Conservation (phyloP, 2,888 invertebrate genomes). For the Poecilobothrus nobilitatus region DNA sequence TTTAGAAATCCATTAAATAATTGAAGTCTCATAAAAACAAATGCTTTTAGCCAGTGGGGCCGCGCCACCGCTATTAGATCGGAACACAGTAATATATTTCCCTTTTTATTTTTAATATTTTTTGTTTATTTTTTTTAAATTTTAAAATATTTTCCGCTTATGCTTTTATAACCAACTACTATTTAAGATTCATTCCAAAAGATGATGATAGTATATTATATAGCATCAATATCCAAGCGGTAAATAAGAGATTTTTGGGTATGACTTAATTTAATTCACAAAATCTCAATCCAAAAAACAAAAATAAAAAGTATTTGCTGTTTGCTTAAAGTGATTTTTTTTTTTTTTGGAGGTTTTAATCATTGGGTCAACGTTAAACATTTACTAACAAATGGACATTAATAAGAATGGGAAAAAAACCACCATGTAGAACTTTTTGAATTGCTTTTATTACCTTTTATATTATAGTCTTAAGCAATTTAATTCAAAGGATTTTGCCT, state of each 20-base stretch:
- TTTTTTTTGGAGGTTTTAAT: not conserved
- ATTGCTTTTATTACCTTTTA: not conserved
- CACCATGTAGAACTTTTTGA: not conserved
- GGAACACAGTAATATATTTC: too few relatives aligned
- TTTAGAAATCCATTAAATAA: slow-evolving; percentile 1
- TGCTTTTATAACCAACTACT: not conserved
- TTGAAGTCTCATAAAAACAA: not conserved
- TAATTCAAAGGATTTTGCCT: not conserved
- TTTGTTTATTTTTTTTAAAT: too few relatives aligned
- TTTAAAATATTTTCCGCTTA: not conserved
- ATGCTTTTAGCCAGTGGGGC: not conserved
- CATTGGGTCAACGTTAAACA: not conserved
- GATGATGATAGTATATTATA: not conserved
- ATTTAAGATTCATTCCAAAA: not conserved
- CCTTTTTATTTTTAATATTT: not conserved
- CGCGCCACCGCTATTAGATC: too few relatives aligned
- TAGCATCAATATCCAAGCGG: not conserved
- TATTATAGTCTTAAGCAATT: too few relatives aligned
- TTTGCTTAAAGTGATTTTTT: not conserved
- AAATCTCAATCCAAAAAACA: not conserved
- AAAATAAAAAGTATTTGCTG: not conserved
- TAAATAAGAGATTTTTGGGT: too few relatives aligned
- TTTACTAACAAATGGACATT: not conserved
- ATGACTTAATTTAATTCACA: too few relatives aligned
- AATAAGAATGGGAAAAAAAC: not conserved